Percentiles rank a stretch among this genome's conserved stretches.
These are phyloP conservation scores for Alethe diademata DNA, from an alignment of 2,113 vertebrate species.

Conservation along the genomic window DNA sequence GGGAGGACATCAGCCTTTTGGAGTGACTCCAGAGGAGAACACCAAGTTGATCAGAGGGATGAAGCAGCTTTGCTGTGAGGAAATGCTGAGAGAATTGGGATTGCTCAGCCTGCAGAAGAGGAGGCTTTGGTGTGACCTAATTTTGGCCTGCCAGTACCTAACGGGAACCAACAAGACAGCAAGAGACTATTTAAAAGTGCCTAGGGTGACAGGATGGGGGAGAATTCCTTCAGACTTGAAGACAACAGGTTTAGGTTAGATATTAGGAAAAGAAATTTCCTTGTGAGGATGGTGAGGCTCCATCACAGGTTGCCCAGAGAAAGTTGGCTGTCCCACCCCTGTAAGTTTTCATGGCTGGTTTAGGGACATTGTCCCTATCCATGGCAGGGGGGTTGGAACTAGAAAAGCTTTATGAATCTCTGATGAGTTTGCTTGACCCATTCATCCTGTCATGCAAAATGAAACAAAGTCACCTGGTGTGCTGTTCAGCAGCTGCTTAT, in stretches of 20 bases:
- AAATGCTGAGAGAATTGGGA: neutral
- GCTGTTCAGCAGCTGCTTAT: neutral
- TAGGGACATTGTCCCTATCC: too few species aligned
- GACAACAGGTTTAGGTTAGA: neutral
- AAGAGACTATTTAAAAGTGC: neutral
- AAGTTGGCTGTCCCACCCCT: rapidly evolving
- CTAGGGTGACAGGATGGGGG: neutral
- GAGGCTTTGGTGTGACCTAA: neutral
- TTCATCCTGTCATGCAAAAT: neutral
- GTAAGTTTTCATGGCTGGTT: neutral
- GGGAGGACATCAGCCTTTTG: neutral
- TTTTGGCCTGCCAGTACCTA: neutral
- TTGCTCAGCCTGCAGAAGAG: neutral
- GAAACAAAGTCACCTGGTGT: neutral
- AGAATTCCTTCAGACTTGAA: neutral
- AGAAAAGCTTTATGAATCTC: neutral
- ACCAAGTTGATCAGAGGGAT: neutral
- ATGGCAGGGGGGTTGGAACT: neutral
- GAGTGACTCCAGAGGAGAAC: neutral
- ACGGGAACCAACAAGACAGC: neutral
- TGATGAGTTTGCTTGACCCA: neutral
- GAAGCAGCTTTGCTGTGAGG: neutral
- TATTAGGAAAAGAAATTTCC: neutral
- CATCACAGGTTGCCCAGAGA: too few species aligned
- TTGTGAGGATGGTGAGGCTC: neutral